phyloP scores from a whole-genome alignment of 2,113 vertebrate species.

The Lamprologus speciosus region DNA sequence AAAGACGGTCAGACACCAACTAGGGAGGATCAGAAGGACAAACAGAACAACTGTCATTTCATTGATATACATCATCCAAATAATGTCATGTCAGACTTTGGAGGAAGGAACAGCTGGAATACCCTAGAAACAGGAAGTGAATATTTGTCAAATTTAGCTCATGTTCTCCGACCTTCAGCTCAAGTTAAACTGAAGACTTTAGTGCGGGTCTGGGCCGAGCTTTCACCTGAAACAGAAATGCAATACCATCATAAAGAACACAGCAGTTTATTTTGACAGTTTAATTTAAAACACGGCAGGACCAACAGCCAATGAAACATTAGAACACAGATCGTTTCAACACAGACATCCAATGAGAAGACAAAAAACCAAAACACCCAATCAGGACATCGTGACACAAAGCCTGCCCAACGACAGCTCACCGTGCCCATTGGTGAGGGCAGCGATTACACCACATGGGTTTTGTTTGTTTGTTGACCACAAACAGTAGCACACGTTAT shows the following conservation, averaged over 20 bases:
- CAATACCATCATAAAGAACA: neutral
- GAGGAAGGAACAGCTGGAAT: neutral
- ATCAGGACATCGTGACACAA: neutral
- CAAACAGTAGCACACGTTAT: neutral
- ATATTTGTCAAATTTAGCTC: neutral
- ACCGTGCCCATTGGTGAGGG: neutral
- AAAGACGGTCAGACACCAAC: neutral
- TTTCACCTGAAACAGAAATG: neutral
- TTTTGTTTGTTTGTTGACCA: neutral
- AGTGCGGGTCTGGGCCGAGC: fast-evolving
- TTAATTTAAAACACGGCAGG: neutral
- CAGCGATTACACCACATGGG: neutral
- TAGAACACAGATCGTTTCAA: neutral
- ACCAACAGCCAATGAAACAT: neutral
- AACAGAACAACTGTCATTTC: neutral
- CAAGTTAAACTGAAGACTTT: neutral
- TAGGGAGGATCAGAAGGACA: neutral
- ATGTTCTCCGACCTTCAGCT: neutral
- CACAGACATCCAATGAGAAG: neutral
- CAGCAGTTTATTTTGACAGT: neutral
- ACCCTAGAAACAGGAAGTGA: neutral
- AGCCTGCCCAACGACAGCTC: neutral
- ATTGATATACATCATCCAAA: neutral
- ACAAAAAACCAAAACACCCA: neutral
- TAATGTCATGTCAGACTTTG: neutral